Evolutionary conservation across 2,888 invertebrate genomes (phyloP), one percentile per base, ranked within the genome.

Genomic region (Eilema depressum): DNA sequence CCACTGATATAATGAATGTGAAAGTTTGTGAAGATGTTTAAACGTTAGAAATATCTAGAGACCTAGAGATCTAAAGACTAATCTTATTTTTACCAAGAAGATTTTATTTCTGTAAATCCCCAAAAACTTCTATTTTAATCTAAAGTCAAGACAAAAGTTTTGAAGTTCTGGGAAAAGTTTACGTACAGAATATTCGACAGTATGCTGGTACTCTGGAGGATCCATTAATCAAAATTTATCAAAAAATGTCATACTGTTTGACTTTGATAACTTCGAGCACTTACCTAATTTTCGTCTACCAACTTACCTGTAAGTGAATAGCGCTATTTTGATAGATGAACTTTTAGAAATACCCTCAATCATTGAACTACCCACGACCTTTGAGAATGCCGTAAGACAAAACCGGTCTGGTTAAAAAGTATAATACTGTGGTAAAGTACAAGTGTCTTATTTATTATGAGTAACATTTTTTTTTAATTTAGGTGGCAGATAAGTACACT

Each of bases 161-260:
- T 5, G 28, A 59, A 59, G 17, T 26, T 26, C 28, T 26, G 17
- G 14, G 26, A 5, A 25, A 59, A 59, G 59, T 59, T 59, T 28
- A 28, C 59, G 7, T 8, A 59, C 26, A 0, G 26, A 59, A 25
- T 25, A 25, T 57, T 57, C 25, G 25, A 25, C 28, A 59, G 28
- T 20, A 14, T 59, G 26, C 59, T 25, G 59, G 59, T 25, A 25
- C 59, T 59, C 26, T 14, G 25, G 59, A 26, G 30, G 30, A 14
- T 57, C 14, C 8, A 59, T 59, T 59, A 59, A 59, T 59, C 59
- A 59, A 59, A 28, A 59, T 59, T 59, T 59, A 26, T 59, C 33
- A 62, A n/a, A 30, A 59, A 62, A 33, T 33, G 14, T 62, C 26
- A 59, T 17, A 17, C 28, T 59, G 12, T 20, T 59, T 28, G 59